Base-by-base conservation (phyloP, 2,797 vertebrate species). In the Tauraco hartlaubi region DNA sequence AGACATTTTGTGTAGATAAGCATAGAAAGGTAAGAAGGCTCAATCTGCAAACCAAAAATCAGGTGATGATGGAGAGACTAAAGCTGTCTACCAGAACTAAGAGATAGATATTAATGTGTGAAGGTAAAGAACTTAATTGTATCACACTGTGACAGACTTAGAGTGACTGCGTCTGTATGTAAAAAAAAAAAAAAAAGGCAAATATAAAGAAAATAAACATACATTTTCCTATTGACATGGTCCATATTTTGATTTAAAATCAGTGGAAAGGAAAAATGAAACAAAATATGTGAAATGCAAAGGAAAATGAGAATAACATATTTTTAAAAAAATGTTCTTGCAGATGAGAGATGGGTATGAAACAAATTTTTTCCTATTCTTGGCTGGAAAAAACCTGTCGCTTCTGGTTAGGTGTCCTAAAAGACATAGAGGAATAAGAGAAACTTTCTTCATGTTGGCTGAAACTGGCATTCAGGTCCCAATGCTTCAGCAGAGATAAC, bases 381-480 rank as follows among this genome's bases (percentile, higher is more conserved):
- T 59, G 26, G 4, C 12, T 56, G 17, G 28, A 2, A 59, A 54
- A 73, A 75, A 43, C 4, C 15, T 2, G 0, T 22, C 1, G 1
- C 21, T 62, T 89, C 17, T 39, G 9, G 15, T 51, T 79, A 49
- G 26, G 18, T 59, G 25, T 39, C 49, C 48, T 82, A 71, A 87
- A 89, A 89, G 33, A 37, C 9, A 61, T 1, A 25, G 7, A 88
- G 15, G 31, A 77, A 21, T 48, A 72, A 48, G 14, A 15, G 33
- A 64, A 67, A 46, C 25, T n/a, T 69, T 49, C 35, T 51, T 71
- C 3, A 2, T 25, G 20, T 28, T 44, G 23, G 74, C 55, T 77
- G 64, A 77, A 90, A 74, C 9, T 16, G 15, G 20, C 33, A 41
- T 54, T 39, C 29, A 44, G 35, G 39, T 31, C 33, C 20, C 41